Base-by-base conservation (phyloP, 2,113 vertebrate genomes). In the Hylia prasina region DNA sequence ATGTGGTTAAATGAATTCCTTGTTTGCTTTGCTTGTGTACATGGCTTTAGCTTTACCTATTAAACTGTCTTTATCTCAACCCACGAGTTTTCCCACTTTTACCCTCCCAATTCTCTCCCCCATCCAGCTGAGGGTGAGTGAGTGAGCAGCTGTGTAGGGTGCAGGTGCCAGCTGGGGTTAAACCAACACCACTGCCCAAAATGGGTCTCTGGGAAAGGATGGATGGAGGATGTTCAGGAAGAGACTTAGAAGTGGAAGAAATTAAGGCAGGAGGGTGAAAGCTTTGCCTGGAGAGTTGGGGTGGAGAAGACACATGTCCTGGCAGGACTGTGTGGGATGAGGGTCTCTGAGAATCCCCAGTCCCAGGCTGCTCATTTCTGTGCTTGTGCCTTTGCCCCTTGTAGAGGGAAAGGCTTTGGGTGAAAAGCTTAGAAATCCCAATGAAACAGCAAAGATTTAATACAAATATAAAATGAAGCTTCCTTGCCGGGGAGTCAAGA, bases 161-260 rank as follows among this genome's bases (percentile, higher is more conserved):
- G 11, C 47, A 35, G 45, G 40, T 47, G 39, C n/a, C n/a, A 72
- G 21, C 47, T 75, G 54, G 47, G 54, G 16, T 75, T 48, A 61
- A 54, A 73, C 5, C 19, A 44, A 44, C 19, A 42, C 4, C 40
- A 42, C 2, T 1, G 4, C 37, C 30, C 11, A n/a, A 20, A 76
- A 63, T 0, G 0, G 2, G 31, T 25, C 2, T 1, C 44, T 69
- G 39, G n/a, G 64, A 39, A 63, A 31, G 24, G 37, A 13, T 15
- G 11, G 48, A 8, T 39, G 42, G 37, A 65, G 57, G 30, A 17
- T 54, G 7, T 58, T 72, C 23, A 56, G 31, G 22, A 28, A 76
- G 54, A 72, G 10, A 72, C 22, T 48, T 64, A 77, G 64, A 44
- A 22, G 15, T 57, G 50, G 13, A 91, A 40, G 63, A 33, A 73